Base-by-base conservation (phyloP, 2,797 vertebrate genomes). In the Labeo calbasu region DNA sequence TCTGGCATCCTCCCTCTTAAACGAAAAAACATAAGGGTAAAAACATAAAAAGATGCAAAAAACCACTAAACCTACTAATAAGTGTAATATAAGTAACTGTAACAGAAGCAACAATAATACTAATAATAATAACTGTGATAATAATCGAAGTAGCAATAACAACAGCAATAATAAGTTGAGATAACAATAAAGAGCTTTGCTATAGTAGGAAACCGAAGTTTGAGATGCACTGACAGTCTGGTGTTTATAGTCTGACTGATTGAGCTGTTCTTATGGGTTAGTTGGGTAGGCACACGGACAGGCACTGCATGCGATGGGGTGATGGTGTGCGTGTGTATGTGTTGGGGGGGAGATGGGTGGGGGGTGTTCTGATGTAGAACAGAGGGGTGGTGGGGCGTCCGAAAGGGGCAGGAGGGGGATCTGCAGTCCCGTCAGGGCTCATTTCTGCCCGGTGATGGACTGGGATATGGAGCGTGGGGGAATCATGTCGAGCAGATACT, bases 361-460 rank as follows among this genome's bases (percentile, higher is more conserved):
- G 61, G 61, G 51, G 73, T 69, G 88, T 86, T 23, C 79, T 84
- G 77, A 66, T 55, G 40, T 69, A 80, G 86, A 79, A 70, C 85
- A 82, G 86, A 86, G 89, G 89, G 91, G 78, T 87, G 80, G 90
- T 89, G 90, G 89, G 91, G 92, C 89, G 90, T 92, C 85, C 81
- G 83, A 88, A n/a, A 50, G 23, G n/a, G 2, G 25, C 8, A 23
- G 14, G 0, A 6, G 83, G 83, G 89, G 63, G 87, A 72, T 73
- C 75, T 13, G 79, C 66, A 80, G 77, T 65, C 86, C 77, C 19
- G 80, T 72, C 40, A 8, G 81, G 85, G 84, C 83, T 91, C 95
- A 96, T 95, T 99, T 98, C 94, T 98, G 98, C 88, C 97, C 97
- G 79, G 96, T 97, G 94, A 99, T 97, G 93, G 97, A 96, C 94